phyloP scores from a whole-genome alignment of 2,113 vertebrate genomes.

The Pluvialis apricaria region DNA sequence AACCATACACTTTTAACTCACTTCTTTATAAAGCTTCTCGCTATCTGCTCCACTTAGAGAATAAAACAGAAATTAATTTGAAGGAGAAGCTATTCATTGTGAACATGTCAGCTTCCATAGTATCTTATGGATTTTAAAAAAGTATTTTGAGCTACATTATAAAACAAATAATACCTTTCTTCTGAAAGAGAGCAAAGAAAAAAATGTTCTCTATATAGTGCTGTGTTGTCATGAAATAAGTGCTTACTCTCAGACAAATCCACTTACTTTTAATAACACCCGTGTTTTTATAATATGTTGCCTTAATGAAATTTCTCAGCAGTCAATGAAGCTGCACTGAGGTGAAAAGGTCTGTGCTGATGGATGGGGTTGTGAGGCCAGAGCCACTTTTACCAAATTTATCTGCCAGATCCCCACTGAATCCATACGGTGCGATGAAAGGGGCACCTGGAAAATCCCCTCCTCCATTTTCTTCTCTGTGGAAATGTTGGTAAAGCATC shows the following conservation, averaged over 20 bases:
- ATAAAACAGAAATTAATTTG: slow-evolving; percentile 1
- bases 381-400: background rate
- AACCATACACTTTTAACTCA: background rate
- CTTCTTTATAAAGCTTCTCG: background rate
- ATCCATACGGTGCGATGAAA: accelerated
- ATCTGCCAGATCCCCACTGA: background rate
- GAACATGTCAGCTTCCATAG: background rate
- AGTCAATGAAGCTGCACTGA: background rate
- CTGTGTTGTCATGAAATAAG: background rate
- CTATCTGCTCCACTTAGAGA: background rate
- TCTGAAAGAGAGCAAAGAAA: background rate
- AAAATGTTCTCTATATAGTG: background rate
- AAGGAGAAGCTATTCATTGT: background rate
- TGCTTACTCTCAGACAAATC: background rate
- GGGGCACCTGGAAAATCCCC: background rate
- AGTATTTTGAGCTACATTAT: background rate
- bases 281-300: background rate
- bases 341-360: background rate
- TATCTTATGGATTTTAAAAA: background rate
- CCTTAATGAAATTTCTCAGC: background rate
- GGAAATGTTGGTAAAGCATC: background rate
- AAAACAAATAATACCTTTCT: background rate
- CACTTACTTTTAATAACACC: background rate
- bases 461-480: background rate
- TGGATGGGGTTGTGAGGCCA: background rate